These are phyloP conservation scores for Tetheella fluctuosa DNA, from an alignment of 2,888 invertebrate genomes.

Conservation along the genomic window DNA sequence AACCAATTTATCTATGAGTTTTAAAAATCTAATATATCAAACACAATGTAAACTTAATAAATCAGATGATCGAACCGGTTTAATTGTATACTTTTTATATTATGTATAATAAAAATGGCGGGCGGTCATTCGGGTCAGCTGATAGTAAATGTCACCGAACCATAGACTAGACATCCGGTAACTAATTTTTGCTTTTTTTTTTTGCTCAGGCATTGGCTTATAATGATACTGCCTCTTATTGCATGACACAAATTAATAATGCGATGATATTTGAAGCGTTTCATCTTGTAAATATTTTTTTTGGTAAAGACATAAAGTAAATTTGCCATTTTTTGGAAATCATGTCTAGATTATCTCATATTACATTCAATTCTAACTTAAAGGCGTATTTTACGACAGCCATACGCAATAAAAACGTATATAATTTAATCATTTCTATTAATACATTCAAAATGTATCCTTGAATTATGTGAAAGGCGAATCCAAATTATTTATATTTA, in stretches of 20 bases:
- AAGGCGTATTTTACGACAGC: constrained; percentile 4
- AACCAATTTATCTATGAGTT: constrained; percentile 2
- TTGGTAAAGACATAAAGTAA: not conserved
- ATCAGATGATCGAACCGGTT: constrained; percentile 3
- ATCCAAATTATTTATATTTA: constrained; percentile 1
- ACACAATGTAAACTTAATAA: constrained; percentile 7
- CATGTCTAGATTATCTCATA: not conserved
- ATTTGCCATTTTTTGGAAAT: not conserved
- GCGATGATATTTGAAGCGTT: not conserved
- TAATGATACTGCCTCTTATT: not conserved
- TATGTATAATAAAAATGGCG: constrained; percentile 1
- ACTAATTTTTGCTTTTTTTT: not conserved
- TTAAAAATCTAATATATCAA: constrained; percentile 1
- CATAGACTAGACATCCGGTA: constrained; percentile 7
- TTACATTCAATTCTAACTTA: not conserved
- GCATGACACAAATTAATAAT: not conserved
- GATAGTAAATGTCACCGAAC: constrained; percentile 5
- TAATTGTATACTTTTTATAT: not conserved
- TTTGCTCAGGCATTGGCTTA: not conserved
- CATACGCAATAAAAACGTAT: not conserved
- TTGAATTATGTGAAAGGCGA: constrained; percentile 5
- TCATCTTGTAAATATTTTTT: not conserved
- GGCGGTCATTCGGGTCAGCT: constrained; percentile 6
- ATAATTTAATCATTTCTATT: constrained; percentile 8
- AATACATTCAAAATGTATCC: constrained; percentile 1